Evolutionary conservation across 2,888 invertebrate species (phyloP), one percentile per base, ranked within the genome.

Genomic region (Nemotelus nigrinus): DNA sequence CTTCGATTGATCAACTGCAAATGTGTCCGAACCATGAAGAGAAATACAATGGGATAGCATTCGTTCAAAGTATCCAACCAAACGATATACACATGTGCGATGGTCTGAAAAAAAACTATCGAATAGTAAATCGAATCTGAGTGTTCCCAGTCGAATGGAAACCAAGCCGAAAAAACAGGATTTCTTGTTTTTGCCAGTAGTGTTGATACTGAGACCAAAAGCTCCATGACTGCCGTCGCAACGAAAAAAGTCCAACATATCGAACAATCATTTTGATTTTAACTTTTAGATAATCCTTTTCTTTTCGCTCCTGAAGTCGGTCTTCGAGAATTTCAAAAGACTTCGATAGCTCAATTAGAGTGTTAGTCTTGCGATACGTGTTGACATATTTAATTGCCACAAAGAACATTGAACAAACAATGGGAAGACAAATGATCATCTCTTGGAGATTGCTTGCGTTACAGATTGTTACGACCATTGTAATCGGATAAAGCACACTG

Each of bases 1-100:
- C 74, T 10, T 48, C 48, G 60, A n/a, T 57, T 57, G 25, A 74
- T 6, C 41, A 74, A 43, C 6, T 44, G 60, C 10, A 74, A 60
- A 63, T 74, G 74, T 3, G 48, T 50, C 6, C 83, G 81, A 4
- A 74, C 6, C 4, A 63, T 8, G n/a, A 8, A 63, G 43, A 41
- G n/a, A 44, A 63, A 63, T 8, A 74, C 2, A 0, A 74, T 48
- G 25, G 74, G 74, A 50, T 74, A 74, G 43, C 63, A n/a, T n/a
- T 74, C 74, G 50, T 63, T 74, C 50, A 74, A 50, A 47, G 63
- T 63, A n/a, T 74, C 74, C n/a, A 50, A 48, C 74, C 63, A 74
- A 8, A 63, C 45, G 2, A 63, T 74, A 41, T 63, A 3, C 2
- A 60, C 39, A 2, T 25, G 7, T 39, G 74, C 50, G 2, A 47